Conservation (phyloP, 2,888 invertebrate species). For the Hydropsyche betteni region DNA sequence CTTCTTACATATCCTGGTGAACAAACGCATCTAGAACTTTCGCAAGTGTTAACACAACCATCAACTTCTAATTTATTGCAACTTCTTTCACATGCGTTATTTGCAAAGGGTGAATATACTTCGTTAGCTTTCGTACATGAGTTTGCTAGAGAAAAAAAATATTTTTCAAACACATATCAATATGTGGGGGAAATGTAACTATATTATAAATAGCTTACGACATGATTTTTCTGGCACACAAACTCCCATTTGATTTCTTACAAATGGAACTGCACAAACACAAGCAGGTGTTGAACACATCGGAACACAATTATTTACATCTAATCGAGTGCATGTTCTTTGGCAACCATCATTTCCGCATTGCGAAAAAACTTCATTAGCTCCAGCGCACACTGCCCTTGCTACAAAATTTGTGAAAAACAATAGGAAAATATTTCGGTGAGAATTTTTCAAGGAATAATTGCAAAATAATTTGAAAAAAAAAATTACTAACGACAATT, state of each 20-base stretch:
- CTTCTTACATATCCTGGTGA: background rate
- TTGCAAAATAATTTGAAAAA: too few relatives aligned
- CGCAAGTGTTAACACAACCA: background rate
- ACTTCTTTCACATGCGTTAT: conserved; percentile 38
- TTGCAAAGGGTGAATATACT: conserved; percentile 37
- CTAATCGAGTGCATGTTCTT: conserved; percentile 35
- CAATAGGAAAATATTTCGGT: too few relatives aligned
- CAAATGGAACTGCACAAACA: conserved; percentile 36
- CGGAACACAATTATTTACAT: background rate
- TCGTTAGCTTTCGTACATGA: background rate
- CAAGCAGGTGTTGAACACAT: conserved; percentile 27
- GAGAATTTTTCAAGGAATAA: too few relatives aligned
- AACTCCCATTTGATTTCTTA: conserved; percentile 30
- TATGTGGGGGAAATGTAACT: background rate
- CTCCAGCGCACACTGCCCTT: background rate
- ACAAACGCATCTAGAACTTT: background rate
- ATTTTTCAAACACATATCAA: background rate
- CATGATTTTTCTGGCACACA: conserved; percentile 39
- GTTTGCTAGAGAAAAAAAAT: background rate
- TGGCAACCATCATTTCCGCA: conserved; percentile 44
- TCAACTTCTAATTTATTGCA: conserved; percentile 11
- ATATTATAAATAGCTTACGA: background rate
- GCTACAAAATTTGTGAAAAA: too few relatives aligned
- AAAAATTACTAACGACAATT: background rate
- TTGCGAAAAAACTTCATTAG: conserved; percentile 23